These are phyloP conservation scores for Chunga burmeisteri DNA, from an alignment of 2,113 vertebrate genomes.

Conservation along the genomic window DNA sequence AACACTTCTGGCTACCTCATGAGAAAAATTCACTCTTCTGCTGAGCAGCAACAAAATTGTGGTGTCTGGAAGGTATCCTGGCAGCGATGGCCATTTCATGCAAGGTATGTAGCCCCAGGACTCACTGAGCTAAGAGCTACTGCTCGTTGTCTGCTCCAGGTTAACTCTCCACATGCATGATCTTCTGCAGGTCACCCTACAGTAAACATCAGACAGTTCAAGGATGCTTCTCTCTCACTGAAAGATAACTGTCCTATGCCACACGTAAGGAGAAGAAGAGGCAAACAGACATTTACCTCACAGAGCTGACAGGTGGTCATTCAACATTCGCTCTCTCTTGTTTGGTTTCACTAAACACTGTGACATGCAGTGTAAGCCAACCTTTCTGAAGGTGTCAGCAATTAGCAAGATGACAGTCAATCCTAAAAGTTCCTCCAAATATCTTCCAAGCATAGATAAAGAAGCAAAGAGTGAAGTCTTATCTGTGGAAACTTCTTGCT, in stretches of 20 bases:
- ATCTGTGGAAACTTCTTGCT: not conserved
- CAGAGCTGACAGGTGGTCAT: not conserved
- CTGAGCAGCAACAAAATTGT: not conserved
- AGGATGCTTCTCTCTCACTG: not conserved
- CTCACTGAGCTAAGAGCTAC: not conserved
- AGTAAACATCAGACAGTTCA: not conserved
- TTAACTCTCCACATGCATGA: not conserved
- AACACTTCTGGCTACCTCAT: not conserved
- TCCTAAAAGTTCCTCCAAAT: not conserved
- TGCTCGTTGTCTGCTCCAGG: accelerated
- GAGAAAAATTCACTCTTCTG: not conserved
- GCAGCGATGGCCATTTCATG: not conserved
- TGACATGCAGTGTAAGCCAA: not conserved
- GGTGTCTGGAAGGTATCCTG: not conserved
- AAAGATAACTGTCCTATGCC: not conserved
- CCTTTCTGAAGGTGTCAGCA: not conserved
- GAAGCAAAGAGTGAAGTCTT: not conserved
- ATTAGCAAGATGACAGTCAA: not conserved
- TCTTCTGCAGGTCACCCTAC: not conserved
- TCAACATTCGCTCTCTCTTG: not conserved
- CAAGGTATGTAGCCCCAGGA: not conserved
- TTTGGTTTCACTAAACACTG: not conserved
- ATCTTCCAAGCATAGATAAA: not conserved
- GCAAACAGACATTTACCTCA: not conserved
- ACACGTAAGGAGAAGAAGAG: not conserved